These are phyloP conservation scores for Temnothorax nylanderi DNA, from an alignment of 1,140 invertebrate genomes.

Conservation along the genomic window DNA sequence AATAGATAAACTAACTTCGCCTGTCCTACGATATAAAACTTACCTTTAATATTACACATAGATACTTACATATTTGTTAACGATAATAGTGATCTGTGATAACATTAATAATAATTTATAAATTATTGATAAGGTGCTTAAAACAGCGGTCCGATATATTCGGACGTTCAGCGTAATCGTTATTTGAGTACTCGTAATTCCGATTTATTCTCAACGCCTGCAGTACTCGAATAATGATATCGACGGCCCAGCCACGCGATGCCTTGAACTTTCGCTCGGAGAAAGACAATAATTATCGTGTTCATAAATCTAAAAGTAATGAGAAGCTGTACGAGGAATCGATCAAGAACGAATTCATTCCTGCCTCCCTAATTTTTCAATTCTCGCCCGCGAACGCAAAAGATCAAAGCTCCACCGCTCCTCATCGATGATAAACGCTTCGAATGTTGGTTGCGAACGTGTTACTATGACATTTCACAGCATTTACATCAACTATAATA, in stretches of 20 bases:
- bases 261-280: slow-evolving; percentile 23
- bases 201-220: not conserved
- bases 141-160: not conserved
- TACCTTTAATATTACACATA: slow-evolving; percentile 9
- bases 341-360: slow-evolving; percentile 17
- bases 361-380: not conserved
- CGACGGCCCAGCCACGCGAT: slow-evolving; percentile 28
- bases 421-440: not conserved
- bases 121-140: slow-evolving; percentile 1
- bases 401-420: not conserved
- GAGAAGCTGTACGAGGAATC: slow-evolving; percentile 11
- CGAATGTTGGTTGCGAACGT: not conserved
- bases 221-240: not conserved
- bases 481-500: slow-evolving; percentile 14
- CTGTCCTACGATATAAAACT: slow-evolving; percentile 38
- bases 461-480: slow-evolving; percentile 14
- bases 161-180: not conserved
- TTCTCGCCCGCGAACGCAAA: not conserved
- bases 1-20: not conserved
- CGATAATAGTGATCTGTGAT: not conserved
- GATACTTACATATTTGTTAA: slow-evolving; percentile 31
- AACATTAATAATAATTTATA: slow-evolving; percentile 22
- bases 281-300: slow-evolving; percentile 24
- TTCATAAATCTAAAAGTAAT: slow-evolving; percentile 24
- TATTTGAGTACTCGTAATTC: not conserved